Base-by-base conservation (phyloP, 2,797 vertebrate species). In the Sus cebifrons region DNA sequence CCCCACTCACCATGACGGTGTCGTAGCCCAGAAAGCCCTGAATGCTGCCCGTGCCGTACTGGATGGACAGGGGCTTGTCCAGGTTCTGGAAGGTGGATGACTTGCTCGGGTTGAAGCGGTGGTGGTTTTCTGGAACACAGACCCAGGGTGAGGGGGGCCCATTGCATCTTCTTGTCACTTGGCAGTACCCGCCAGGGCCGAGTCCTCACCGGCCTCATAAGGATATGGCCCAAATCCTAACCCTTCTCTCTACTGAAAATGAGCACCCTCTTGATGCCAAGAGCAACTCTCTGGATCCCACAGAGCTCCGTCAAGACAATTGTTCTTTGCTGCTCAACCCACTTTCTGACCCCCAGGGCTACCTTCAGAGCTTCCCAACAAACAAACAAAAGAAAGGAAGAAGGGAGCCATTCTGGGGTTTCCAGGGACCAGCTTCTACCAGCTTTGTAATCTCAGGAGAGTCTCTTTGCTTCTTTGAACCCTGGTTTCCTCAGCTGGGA, bases 1-100 rank as follows among this genome's bases (percentile, higher is more conserved):
- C 20, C 54, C 58, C 95, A 96, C 98, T 95, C 98, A 99, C 98
- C 0, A 16, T 74, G 85, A 99, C 82, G 0, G 97, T 98, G 92
- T 99, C 98, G 0, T 97, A 98, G 96, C 98, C 98, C 94, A 99
- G 97, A 65, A 98, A 0, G 3, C 98, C 98, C 0, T 94, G 78
- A 98, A 99, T 98, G 92, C 98, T 99, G 65, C 98, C 99, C 0
- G 97, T 98, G 95, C 98, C 98, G 0, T 99, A 98, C 71, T 90
- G 15, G 1, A 99, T 98, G 83, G 86, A 95, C 84, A 99, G 3
- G 4, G 85, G 96, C 20, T 98, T 58, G 0, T 91, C 97, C 86
- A 98, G 98, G 91, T 93, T 13, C 73, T 91, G 27, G 78, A 98
- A 99, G 27, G 98, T 99, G 94, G 98, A 98, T 13, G 98, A 99